These are phyloP conservation scores for Artemia sinica DNA, from an alignment of 2,888 invertebrate species.

Conservation along the genomic window DNA sequence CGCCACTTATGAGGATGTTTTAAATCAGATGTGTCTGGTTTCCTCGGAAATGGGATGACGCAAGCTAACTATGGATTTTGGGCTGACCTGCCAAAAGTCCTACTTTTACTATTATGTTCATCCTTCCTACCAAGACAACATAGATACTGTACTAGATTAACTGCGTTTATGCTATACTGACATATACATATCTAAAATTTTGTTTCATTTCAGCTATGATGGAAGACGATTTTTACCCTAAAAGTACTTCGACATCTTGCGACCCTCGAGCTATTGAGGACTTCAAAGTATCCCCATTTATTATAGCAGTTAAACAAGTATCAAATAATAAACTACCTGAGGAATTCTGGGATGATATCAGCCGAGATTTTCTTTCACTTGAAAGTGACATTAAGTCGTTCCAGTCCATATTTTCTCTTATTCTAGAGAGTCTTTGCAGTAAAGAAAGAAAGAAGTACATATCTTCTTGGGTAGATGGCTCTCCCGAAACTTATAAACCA, in stretches of 20 bases:
- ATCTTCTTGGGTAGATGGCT: background rate
- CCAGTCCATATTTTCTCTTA: background rate
- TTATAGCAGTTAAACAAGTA: background rate
- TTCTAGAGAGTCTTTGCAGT: background rate
- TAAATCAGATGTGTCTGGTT: too few relatives aligned
- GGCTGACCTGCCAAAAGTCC: too few relatives aligned
- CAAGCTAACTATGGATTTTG: too few relatives aligned
- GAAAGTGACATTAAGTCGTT: background rate
- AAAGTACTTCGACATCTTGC: background rate
- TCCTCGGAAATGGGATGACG: too few relatives aligned
- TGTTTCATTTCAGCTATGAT: background rate
- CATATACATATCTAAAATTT: too few relatives aligned
- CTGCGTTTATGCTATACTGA: too few relatives aligned
- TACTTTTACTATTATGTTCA: too few relatives aligned
- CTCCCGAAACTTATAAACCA: too few relatives aligned
- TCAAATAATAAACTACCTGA: conserved; percentile 1
- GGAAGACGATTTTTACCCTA: background rate
- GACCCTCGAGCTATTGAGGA: background rate
- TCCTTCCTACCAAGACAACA: too few relatives aligned
- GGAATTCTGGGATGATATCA: background rate
- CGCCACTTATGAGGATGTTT: too few relatives aligned
- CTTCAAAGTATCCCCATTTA: background rate
- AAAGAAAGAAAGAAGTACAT: background rate
- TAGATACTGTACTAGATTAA: too few relatives aligned
- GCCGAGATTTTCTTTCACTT: background rate